Conservation (phyloP, 2,113 vertebrate genomes). For the Quiscalus mexicanus region DNA sequence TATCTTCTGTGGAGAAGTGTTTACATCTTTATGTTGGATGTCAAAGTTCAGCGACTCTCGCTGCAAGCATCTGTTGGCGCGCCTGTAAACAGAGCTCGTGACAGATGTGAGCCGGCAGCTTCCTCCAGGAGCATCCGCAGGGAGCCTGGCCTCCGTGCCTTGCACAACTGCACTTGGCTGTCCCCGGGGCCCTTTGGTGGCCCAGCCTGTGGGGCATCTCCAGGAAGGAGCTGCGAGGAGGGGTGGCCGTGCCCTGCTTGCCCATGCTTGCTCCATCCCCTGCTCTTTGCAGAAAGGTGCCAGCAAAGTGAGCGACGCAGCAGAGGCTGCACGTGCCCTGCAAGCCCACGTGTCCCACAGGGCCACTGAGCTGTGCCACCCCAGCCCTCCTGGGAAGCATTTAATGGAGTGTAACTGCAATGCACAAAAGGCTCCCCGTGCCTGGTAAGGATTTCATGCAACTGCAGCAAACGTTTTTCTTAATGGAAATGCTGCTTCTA, state of each 20-base stretch:
- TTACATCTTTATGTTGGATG: constrained; percentile 34
- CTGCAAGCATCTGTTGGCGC: constrained; percentile 45
- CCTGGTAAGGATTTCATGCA: not conserved
- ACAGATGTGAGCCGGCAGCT: constrained; percentile 59
- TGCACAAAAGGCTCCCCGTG: not conserved
- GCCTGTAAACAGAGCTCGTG: not conserved
- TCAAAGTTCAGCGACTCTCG: not conserved
- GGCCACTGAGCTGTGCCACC: not conserved
- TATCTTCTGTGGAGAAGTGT: constrained; percentile 38
- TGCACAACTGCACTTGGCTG: fast-evolving
- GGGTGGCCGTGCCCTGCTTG: fast-evolving
- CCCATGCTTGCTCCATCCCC: fast-evolving
- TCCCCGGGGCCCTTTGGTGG: not conserved
- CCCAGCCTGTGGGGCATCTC: not conserved
- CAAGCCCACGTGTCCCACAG: not conserved
- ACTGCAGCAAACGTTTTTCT: fast-evolving
- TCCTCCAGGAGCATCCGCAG: not conserved
- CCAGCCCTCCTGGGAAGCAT: not conserved
- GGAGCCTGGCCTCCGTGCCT: not conserved
- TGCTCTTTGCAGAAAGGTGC: not conserved
- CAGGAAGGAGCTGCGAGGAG: not conserved
- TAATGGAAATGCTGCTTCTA: not conserved
- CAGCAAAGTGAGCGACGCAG: fast-evolving
- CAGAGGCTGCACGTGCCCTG: not conserved
- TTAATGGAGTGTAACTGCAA: not conserved